Conservation (phyloP, 2,888 invertebrate genomes). For the Aspidiotus destructor region DNA sequence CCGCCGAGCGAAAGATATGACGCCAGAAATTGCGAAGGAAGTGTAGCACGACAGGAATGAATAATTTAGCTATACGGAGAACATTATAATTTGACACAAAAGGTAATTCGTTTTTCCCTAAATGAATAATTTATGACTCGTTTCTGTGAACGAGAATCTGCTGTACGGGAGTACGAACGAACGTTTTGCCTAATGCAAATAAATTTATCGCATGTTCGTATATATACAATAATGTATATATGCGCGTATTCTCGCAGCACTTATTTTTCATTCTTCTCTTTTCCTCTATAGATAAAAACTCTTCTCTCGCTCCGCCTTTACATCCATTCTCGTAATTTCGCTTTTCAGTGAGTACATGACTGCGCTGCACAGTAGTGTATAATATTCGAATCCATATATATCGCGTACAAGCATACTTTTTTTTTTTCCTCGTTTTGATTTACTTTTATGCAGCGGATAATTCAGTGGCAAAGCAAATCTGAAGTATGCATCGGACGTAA, state of each 20-base stretch:
- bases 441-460: too few species aligned
- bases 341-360: not conserved
- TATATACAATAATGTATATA: not conserved
- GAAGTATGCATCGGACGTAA: too few species aligned
- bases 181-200: slow-evolving; percentile 4
- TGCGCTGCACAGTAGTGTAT: too few species aligned
- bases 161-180: not conserved
- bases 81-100: slow-evolving; percentile 8
- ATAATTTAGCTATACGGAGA: not conserved
- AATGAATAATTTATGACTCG: slow-evolving; percentile 20
- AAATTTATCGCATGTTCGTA: not conserved
- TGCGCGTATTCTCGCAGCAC: not conserved
- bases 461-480: too few species aligned
- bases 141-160: slow-evolving; percentile 13
- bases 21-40: not conserved
- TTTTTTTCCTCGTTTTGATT: too few species aligned
- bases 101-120: slow-evolving; percentile 14
- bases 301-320: not conserved
- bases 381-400: too few species aligned
- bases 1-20: too few species aligned
- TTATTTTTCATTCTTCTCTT: not conserved
- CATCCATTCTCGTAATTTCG: not conserved
- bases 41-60: not conserved
- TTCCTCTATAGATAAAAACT: not conserved
- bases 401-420: too few species aligned